A percentile compares a stretch with the other conserved stretches of the same genome.
phyloP scores from a whole-genome alignment of 2,797 vertebrate species.

The Eurystomus glaucurus region DNA sequence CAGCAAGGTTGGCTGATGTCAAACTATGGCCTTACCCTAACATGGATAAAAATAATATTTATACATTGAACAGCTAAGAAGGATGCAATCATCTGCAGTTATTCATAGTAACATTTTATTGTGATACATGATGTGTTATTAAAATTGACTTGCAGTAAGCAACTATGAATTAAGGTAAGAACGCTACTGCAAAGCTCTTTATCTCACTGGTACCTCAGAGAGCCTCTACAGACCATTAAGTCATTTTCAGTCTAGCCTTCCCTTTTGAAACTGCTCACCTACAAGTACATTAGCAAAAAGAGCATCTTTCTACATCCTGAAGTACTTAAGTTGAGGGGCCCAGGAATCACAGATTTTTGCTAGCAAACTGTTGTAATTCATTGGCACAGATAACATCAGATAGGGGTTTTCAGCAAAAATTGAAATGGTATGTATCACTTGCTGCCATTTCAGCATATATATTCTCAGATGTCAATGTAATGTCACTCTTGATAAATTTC shows the following conservation, averaged over 20 bases:
- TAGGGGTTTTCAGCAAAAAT: background rate
- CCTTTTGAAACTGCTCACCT: background rate
- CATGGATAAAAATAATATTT: background rate
- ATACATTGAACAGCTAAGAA: background rate
- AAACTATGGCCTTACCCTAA: background rate
- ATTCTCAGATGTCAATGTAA: background rate
- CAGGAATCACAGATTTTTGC: background rate
- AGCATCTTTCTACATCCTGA: background rate
- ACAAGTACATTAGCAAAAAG: background rate
- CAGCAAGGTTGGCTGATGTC: background rate
- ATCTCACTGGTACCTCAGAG: accelerated
- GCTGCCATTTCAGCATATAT: background rate
- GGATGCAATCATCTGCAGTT: background rate
- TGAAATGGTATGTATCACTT: accelerated
- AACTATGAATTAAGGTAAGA: background rate
- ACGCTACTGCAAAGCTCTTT: background rate
- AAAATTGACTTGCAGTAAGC: background rate
- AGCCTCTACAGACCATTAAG: background rate
- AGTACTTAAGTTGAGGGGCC: background rate
- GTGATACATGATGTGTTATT: background rate
- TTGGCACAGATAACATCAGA: background rate
- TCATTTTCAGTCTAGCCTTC: background rate
- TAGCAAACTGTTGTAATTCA: background rate
- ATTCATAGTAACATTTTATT: background rate
- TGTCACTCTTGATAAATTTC: background rate